Conservation (phyloP, 1,140 invertebrate genomes). For the Hypothenemus hampei region DNA sequence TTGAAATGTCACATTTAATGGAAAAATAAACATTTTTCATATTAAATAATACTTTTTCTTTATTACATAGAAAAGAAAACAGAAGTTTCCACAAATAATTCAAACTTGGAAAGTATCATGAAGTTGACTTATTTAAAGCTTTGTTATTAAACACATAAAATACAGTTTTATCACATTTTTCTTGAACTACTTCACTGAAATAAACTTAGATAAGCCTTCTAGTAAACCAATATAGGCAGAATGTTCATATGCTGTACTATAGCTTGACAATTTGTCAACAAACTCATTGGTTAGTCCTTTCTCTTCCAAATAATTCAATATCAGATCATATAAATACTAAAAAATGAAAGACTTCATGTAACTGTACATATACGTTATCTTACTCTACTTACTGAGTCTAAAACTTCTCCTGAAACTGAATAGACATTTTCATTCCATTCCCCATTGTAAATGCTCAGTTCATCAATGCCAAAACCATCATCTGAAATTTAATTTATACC, state of each 20-base stretch:
- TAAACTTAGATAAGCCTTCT: slow-evolving; percentile 81
- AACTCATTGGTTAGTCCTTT: slow-evolving; percentile 90
- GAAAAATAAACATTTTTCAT: slow-evolving; percentile 4
- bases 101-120: slow-evolving; percentile 8
- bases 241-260: slow-evolving; percentile 88
- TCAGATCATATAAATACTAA: slow-evolving; percentile 86
- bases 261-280: slow-evolving; percentile 76
- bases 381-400: slow-evolving; percentile 76
- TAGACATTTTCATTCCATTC: slow-evolving; percentile 80
- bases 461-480: slow-evolving; percentile 84
- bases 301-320: slow-evolving; percentile 91
- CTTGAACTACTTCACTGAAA: slow-evolving; percentile 55
- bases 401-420: slow-evolving; percentile 80
- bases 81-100: slow-evolving; percentile 11
- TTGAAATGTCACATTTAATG: background rate
- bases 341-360: slow-evolving; percentile 42
- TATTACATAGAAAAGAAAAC: slow-evolving; percentile 12
- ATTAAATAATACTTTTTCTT: slow-evolving; percentile 14
- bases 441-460: slow-evolving; percentile 77
- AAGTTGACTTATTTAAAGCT: background rate
- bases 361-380: no score
- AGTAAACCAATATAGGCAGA: slow-evolving; percentile 79
- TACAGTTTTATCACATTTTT: background rate
- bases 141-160: no score
- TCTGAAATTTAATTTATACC: slow-evolving; percentile 49